A percentile compares a stretch with the other conserved stretches of the same genome.
phyloP scores from a whole-genome alignment of 2,888 invertebrate species.

The Linnaemya vulpina region DNA sequence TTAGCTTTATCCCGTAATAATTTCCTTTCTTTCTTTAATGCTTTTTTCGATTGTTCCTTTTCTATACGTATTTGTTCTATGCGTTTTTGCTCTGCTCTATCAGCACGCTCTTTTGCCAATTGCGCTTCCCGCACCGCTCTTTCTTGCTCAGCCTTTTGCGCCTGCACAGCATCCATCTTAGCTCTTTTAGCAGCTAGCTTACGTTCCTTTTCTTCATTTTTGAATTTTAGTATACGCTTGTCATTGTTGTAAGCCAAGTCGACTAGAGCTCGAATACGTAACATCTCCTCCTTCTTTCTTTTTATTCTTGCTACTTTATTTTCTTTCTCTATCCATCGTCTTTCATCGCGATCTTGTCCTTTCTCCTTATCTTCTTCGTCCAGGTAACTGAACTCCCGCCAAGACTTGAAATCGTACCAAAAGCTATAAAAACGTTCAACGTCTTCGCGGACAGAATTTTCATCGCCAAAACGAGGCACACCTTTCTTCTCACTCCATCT shows the following conservation, averaged over 20 bases:
- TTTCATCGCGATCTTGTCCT: constrained; percentile 97
- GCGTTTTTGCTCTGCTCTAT: constrained; percentile 91
- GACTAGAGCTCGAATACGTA: constrained; percentile 93
- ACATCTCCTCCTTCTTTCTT: constrained; percentile 98
- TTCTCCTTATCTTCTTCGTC: constrained; percentile 99
- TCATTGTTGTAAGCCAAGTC: constrained; percentile 97
- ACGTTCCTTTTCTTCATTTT: constrained; percentile 95
- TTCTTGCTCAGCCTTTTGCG: constrained; percentile 92
- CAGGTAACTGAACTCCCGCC: constrained; percentile 99
- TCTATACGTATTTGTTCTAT: constrained; percentile 93
- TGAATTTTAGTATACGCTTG: constrained; percentile 95
- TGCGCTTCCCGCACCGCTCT: constrained; percentile 89
- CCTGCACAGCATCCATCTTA: constrained; percentile 91
- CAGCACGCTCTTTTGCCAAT: constrained; percentile 89
- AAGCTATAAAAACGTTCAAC: constrained; percentile 98
- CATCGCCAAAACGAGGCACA: constrained; percentile 91
- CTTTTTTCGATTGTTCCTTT: constrained; percentile 92
- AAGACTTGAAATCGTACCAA: constrained; percentile 99
- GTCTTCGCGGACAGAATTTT: constrained; percentile 90
- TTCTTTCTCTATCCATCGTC: constrained; percentile 99
- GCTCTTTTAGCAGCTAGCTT: constrained; percentile 95
- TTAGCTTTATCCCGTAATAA: constrained; percentile 90
- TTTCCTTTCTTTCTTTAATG: constrained; percentile 94
- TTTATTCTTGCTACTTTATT: constrained; percentile 96
- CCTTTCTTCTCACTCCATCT: constrained; percentile 95